These are phyloP conservation scores for Callipepla squamata DNA, from an alignment of 2,113 vertebrate species.

Conservation along the genomic window DNA sequence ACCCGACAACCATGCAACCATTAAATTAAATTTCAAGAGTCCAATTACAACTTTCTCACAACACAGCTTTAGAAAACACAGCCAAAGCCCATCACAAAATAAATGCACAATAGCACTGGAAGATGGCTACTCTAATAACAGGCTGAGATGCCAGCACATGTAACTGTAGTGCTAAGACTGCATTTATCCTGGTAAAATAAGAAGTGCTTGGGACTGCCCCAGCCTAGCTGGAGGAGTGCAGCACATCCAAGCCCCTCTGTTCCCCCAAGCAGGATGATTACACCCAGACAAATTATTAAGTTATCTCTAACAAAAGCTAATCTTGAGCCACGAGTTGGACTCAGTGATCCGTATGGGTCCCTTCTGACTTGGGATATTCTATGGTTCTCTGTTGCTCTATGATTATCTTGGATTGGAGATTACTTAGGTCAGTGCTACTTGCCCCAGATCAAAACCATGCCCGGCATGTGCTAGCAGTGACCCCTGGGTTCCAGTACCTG, in stretches of 20 bases:
- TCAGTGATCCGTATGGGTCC: no score
- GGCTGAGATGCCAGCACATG: not conserved
- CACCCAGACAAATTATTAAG: not conserved
- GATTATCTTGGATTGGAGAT: not conserved
- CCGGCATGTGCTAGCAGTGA: accelerated
- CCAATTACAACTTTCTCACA: conserved; percentile 26
- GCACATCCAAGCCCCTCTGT: not conserved
- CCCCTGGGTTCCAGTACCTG: not conserved
- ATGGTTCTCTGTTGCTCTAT: no score
- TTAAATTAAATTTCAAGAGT: conserved; percentile 41
- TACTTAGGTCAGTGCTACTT: not conserved
- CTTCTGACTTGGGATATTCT: no score
- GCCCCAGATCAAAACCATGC: not conserved
- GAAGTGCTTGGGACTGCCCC: not conserved
- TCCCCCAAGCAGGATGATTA: not conserved
- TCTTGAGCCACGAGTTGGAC: not conserved
- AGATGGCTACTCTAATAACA: not conserved
- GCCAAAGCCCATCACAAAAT: not conserved
- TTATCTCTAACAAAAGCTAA: not conserved
- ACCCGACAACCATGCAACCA: conserved; percentile 23
- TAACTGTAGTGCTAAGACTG: accelerated
- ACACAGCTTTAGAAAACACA: conserved; percentile 1
- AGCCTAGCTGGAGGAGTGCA: accelerated
- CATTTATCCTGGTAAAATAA: not conserved
- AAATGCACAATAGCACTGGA: not conserved